These are phyloP conservation scores for Halictus ligatus DNA, from an alignment of 2,888 invertebrate species.

Conservation along the genomic window DNA sequence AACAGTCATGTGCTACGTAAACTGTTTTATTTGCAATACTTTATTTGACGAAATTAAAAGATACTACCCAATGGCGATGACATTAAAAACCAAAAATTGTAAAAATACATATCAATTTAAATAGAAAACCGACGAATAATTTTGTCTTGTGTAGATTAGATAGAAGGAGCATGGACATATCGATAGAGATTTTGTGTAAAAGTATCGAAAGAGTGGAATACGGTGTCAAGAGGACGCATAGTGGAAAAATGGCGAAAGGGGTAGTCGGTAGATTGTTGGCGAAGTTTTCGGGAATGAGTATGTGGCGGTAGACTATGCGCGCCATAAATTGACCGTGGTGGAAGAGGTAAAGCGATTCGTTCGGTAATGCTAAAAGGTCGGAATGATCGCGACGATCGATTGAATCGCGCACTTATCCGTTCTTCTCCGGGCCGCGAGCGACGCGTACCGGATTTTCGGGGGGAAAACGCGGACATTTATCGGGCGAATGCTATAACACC, in stretches of 20 bases:
- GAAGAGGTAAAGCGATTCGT: not conserved
- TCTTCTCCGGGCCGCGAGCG: not conserved
- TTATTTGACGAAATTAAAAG: too few species aligned
- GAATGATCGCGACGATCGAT: constrained; percentile 1
- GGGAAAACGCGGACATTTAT: constrained; percentile 2
- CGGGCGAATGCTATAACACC: not conserved
- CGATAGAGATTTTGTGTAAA: not conserved
- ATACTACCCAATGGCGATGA: too few species aligned
- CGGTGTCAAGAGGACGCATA: not conserved
- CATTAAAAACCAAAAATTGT: too few species aligned
- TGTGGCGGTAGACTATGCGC: not conserved
- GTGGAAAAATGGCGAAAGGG: not conserved
- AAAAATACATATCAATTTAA: too few species aligned
- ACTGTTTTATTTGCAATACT: too few species aligned
- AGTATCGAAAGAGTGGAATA: not conserved
- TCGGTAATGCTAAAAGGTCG: constrained; percentile 7
- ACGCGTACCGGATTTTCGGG: constrained; percentile 13
- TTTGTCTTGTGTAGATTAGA: too few species aligned
- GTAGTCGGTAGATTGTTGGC: not conserved
- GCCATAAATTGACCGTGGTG: not conserved
- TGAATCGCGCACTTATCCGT: constrained; percentile 1
- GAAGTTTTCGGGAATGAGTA: not conserved
- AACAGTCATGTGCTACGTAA: too few species aligned
- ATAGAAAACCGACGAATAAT: too few species aligned
- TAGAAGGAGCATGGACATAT: too few species aligned